phyloP scores from a whole-genome alignment of 1,140 invertebrate genomes.

The Vollenhovia emeryi region DNA sequence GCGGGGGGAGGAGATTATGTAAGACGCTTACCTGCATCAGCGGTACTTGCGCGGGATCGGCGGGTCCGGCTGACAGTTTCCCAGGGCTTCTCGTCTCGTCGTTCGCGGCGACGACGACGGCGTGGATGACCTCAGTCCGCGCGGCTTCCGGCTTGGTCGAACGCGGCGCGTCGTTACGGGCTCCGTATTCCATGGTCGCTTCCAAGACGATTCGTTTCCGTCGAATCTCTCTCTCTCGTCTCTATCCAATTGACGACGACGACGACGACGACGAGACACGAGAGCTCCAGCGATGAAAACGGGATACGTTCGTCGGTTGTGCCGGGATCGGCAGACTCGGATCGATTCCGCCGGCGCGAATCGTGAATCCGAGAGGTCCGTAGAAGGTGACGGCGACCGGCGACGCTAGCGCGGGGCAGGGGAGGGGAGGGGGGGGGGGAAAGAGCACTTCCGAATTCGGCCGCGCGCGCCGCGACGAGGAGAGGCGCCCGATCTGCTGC shows the following conservation, averaged over 20 bases:
- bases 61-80: background rate
- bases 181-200: slow-evolving; percentile 47
- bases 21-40: slow-evolving; percentile 76
- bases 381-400: background rate
- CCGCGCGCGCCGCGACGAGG: slow-evolving; percentile 1
- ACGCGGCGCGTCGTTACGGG: background rate
- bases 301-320: no score
- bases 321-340: background rate
- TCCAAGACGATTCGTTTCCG: background rate
- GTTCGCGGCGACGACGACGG: background rate
- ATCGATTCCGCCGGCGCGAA: slow-evolving; percentile 30
- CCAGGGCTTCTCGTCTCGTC: background rate
- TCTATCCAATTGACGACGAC: no score
- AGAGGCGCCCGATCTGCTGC: background rate
- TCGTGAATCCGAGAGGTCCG: background rate
- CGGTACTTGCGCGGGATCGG: slow-evolving; percentile 57
- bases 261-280: background rate
- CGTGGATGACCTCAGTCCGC: background rate
- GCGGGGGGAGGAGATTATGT: slow-evolving; percentile 65
- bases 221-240: background rate
- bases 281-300: background rate
- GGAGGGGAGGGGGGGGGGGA: no score
- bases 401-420: no score
- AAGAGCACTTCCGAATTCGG: slow-evolving; percentile 41
- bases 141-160: background rate